Conservation (phyloP, 2,888 invertebrate species). For the Cataglyphis altisquamis region DNA sequence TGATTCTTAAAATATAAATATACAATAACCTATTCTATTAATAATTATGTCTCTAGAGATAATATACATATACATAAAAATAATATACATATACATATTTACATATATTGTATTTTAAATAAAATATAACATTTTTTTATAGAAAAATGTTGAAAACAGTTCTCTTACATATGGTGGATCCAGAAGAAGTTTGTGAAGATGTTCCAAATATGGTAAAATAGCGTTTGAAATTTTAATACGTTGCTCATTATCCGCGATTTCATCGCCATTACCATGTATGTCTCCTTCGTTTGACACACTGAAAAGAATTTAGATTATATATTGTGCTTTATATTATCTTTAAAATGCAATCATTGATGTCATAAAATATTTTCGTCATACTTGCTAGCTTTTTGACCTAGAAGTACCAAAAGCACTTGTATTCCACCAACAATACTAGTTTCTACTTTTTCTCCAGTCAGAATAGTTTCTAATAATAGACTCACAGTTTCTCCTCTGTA, state of each 20-base stretch:
- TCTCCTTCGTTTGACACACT: conserved; percentile 76
- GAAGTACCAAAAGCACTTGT: conserved; percentile 91
- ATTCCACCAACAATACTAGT: conserved; percentile 93
- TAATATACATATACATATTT: neutral
- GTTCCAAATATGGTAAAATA: conserved; percentile 90
- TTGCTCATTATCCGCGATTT: conserved; percentile 87
- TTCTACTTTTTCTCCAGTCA: conserved; percentile 89
- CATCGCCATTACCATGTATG: conserved; percentile 82
- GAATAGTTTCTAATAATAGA: conserved; percentile 92
- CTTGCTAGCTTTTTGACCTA: conserved; percentile 87
- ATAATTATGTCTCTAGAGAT: neutral
- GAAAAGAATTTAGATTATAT: conserved; percentile 13
- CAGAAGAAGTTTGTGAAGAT: conserved; percentile 90
- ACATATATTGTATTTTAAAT: neutral
- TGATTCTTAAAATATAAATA: conserved; percentile 2
- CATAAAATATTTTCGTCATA: conserved; percentile 54
- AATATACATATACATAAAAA: neutral
- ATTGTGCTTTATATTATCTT: neutral
- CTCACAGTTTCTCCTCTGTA: conserved; percentile 89
- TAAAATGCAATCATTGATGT: conserved; percentile 9
- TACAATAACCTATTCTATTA: neutral
- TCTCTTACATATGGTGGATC: conserved; percentile 91
- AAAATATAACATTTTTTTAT: neutral
- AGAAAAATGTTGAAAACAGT: neutral
- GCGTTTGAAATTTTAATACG: conserved; percentile 89